Base-by-base conservation (phyloP, 2,888 invertebrate species). In the Tinea pellionella region DNA sequence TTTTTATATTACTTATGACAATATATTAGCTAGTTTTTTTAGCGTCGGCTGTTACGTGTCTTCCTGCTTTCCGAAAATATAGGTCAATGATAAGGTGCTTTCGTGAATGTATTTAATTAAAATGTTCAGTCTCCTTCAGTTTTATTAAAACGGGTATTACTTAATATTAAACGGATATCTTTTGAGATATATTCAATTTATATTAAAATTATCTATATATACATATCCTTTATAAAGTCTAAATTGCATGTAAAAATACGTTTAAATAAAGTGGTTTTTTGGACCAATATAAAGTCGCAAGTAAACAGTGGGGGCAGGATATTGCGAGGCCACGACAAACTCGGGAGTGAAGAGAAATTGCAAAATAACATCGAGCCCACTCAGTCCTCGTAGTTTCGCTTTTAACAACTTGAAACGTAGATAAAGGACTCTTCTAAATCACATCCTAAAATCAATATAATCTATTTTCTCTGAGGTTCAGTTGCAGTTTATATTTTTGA, bases 321-420 rank as follows among this genome's bases (percentile, higher is more conserved):
- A 47, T 47, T 47, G 47, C 47, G 47, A n/a, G 42, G 15, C 47
- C 47, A n/a, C 47, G 13, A 42, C 42, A 42, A n/a, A 47, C 47
- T 47, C 12, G 8, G 13, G 70, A 69, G 66, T 37, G 24, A 9
- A 9, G 37, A 37, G 37, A 37, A 37, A 37, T 37, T 9, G 37
- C 37, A 9, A 37, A 37, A 37, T 37, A 37, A 37, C 37, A 2
- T 2, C 9, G n/a, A 9, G 11, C 37, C n/a, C 37, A 12, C 37
- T 37, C 37, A 37, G 2, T 37, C 37, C 37, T 37, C 37, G 6
- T 37, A 37, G 37, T 37, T 37, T 30, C 30, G 30, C 30, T 7
- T 30, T 30, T 30, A 30, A 30, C 30, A 9, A 37, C 37, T 37
- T 37, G 9, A 37, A 37, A n/a, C 37, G 37, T 37, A 37, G 2